phyloP scores from a whole-genome alignment of 2,888 invertebrate species.

The Erebia aethiops region DNA sequence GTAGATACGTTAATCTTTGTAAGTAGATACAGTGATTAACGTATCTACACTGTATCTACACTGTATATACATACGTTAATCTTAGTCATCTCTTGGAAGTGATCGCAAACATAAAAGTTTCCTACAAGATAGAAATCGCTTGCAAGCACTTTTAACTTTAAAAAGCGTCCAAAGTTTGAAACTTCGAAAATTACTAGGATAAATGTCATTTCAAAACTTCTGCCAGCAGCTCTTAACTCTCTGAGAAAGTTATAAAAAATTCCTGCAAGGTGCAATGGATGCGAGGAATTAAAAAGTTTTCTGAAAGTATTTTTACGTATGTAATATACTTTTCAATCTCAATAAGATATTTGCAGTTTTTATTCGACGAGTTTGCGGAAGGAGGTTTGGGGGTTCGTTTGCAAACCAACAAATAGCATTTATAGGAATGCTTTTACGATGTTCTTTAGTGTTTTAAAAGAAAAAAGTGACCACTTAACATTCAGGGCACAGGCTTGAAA shows the following conservation, averaged over 20 bases:
- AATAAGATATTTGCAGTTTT: background rate
- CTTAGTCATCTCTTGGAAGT: slow-evolving; percentile 13
- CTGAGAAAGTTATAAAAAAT: slow-evolving; percentile 35
- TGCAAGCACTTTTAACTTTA: slow-evolving; percentile 39
- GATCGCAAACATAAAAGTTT: slow-evolving; percentile 30
- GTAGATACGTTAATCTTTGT: slow-evolving; percentile 3
- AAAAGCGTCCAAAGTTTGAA: slow-evolving; percentile 38
- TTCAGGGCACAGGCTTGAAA: too few relatives aligned
- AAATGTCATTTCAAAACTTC: slow-evolving; percentile 43
- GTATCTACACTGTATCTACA: too few relatives aligned
- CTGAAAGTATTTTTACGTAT: slow-evolving; percentile 1
- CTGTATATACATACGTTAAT: background rate
- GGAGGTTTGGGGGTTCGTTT: too few relatives aligned
- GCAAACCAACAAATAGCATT: too few relatives aligned
- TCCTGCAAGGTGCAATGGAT: slow-evolving; percentile 21
- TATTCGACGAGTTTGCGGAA: background rate
- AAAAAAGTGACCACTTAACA: too few relatives aligned
- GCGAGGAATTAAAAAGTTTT: slow-evolving; percentile 12
- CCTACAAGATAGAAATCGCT: slow-evolving; percentile 33
- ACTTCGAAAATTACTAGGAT: slow-evolving; percentile 43
- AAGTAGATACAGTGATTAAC: background rate
- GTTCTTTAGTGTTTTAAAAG: too few relatives aligned
- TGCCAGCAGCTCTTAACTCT: slow-evolving; percentile 40
- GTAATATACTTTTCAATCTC: slow-evolving; percentile 1
- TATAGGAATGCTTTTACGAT: too few relatives aligned